Percentiles rank a stretch among this genome's conserved stretches.
Conservation (phyloP, 2,113 vertebrate genomes). For the Choloepus hoffmanni region DNA sequence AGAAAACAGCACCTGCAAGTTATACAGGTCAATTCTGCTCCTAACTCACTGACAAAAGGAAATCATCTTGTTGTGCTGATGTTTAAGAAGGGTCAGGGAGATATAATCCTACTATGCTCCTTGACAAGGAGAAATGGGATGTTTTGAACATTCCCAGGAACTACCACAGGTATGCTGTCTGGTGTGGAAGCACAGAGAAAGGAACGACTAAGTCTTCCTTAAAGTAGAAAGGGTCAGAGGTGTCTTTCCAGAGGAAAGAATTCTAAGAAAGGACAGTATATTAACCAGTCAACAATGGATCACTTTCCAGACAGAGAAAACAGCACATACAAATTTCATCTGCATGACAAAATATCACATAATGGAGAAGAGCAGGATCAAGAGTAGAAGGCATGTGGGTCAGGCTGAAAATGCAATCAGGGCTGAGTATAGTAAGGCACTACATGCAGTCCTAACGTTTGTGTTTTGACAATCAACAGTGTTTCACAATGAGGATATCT, state of each 20-base stretch:
- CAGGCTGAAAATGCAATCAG: neutral
- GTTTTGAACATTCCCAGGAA: neutral
- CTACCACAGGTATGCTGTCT: neutral
- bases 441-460: neutral
- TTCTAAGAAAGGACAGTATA: neutral
- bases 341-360: neutral
- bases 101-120: neutral
- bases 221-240: neutral
- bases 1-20: neutral
- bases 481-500: neutral
- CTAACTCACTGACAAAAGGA: neutral
- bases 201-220: neutral
- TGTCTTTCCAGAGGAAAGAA: neutral
- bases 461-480: neutral
- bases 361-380: neutral
- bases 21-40: neutral
- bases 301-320: neutral
- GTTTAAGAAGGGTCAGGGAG: neutral
- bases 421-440: neutral
- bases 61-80: neutral
- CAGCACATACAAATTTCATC: too few relatives aligned
- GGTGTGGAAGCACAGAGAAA: neutral
- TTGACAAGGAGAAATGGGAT: neutral
- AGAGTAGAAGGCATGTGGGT: neutral
- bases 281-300: neutral